Percentiles rank a stretch among this genome's conserved stretches.
These are phyloP conservation scores for Agonum fuliginosum DNA, from an alignment of 2,888 invertebrate genomes.

Conservation along the genomic window DNA sequence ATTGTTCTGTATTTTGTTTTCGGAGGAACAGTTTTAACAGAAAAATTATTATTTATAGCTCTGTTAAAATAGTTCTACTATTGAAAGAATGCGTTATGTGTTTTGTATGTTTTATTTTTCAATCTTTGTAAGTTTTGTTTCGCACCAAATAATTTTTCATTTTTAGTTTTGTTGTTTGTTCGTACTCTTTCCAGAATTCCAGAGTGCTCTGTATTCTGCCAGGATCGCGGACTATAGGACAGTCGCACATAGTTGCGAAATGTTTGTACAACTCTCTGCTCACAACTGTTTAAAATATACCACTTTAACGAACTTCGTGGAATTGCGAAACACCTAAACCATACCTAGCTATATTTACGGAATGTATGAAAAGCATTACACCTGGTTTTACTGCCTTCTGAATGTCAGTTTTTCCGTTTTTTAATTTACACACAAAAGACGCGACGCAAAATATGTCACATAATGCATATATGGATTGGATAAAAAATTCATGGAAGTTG, in stretches of 20 bases:
- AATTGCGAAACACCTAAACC: background rate
- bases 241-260: slow-evolving; percentile 8
- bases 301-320: background rate
- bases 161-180: slow-evolving; percentile 18
- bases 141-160: background rate
- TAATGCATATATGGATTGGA: too few relatives aligned
- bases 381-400: too few relatives aligned
- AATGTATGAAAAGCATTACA: background rate
- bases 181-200: slow-evolving; percentile 24
- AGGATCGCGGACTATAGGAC: background rate
- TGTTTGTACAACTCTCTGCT: slow-evolving; percentile 11
- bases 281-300: background rate
- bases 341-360: background rate
- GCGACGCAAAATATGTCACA: too few relatives aligned
- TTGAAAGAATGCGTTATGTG: too few relatives aligned
- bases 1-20: background rate
- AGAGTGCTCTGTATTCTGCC: background rate
- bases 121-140: background rate
- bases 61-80: background rate
- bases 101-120: background rate
- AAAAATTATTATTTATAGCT: background rate
- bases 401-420: too few relatives aligned
- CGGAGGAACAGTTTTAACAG: background rate
- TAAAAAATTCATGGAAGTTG: too few relatives aligned
- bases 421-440: too few relatives aligned